phyloP scores from a whole-genome alignment of 2,888 invertebrate genomes.

The Drosophila quinaria region DNA sequence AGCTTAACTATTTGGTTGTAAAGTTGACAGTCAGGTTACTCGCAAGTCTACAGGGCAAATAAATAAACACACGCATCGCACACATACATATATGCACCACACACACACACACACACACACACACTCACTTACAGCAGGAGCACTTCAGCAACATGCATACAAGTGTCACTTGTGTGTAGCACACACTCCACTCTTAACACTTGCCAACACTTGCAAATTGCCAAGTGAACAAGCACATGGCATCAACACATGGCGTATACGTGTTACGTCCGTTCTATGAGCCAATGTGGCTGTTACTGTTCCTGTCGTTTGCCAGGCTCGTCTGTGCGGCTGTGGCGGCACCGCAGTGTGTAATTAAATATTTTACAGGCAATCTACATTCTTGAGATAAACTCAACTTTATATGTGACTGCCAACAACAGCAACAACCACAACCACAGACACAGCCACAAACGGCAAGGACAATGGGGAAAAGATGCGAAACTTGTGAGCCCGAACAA shows the following conservation, averaged over 20 bases:
- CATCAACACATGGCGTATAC: slow-evolving; percentile 57
- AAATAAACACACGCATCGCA: slow-evolving; percentile 64
- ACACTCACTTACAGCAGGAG: slow-evolving; percentile 15
- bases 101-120: slow-evolving; percentile 9
- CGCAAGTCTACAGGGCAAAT: slow-evolving; percentile 69
- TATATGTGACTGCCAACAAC: slow-evolving; percentile 45
- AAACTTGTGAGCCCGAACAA: slow-evolving; percentile 38
- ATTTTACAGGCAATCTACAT: slow-evolving; percentile 83
- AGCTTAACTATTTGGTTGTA: slow-evolving; percentile 75
- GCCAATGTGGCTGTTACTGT: slow-evolving; percentile 34
- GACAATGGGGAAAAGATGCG: slow-evolving; percentile 24
- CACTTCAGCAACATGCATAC: slow-evolving; percentile 62
- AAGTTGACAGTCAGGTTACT: slow-evolving; percentile 55
- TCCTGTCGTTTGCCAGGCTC: slow-evolving; percentile 32
- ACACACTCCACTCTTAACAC: slow-evolving; percentile 62
- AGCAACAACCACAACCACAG: slow-evolving; percentile 18
- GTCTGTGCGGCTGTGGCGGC: slow-evolving; percentile 52
- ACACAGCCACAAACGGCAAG: slow-evolving; percentile 35
- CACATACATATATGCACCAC: slow-evolving; percentile 8
- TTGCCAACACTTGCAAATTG: slow-evolving; percentile 78
- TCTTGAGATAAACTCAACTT: slow-evolving; percentile 80
- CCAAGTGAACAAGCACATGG: slow-evolving; percentile 70
- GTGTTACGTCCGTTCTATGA: slow-evolving; percentile 43
- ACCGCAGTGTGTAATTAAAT: slow-evolving; percentile 79
- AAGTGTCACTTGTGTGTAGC: slow-evolving; percentile 81